Conservation (phyloP, 2,113 vertebrate genomes). For the Danionella cerebrum region DNA sequence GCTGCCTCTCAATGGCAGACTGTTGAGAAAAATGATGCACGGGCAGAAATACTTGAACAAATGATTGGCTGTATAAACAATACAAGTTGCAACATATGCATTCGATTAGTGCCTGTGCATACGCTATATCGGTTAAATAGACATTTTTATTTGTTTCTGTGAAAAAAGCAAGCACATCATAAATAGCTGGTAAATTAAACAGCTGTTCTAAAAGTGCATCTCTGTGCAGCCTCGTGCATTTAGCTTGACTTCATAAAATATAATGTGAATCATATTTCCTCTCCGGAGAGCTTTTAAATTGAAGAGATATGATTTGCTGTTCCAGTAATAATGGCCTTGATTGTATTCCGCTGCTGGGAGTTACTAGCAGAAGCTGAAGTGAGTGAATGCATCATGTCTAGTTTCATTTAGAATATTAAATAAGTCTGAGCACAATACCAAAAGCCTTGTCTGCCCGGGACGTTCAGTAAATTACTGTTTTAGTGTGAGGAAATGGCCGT, state of each 20-base stretch:
- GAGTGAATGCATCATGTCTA: not conserved
- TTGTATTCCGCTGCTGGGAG: constrained; percentile 8
- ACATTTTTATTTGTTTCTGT: not conserved
- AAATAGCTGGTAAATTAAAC: no score
- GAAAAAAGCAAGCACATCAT: no score
- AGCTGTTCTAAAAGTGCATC: not conserved
- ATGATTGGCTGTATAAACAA: not conserved
- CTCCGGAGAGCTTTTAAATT: constrained; percentile 21
- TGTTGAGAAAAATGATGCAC: constrained; percentile 26
- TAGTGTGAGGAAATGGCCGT: constrained; percentile 18
- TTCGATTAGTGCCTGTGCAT: not conserved
- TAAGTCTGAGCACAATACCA: not conserved
- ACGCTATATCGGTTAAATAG: not conserved
- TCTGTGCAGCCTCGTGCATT: not conserved
- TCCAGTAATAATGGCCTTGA: constrained; percentile 21
- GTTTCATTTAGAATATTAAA: constrained; percentile 15
- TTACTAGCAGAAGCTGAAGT: not conserved
- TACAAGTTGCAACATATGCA: not conserved
- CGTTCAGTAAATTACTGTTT: constrained; percentile 25
- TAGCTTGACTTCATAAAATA: constrained; percentile 17
- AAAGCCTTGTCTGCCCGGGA: not conserved
- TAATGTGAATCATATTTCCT: constrained; percentile 23
- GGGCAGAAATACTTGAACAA: not conserved
- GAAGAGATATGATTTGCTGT: constrained; percentile 12
- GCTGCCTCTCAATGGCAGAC: constrained; percentile 3